Base-by-base conservation (phyloP, 1,140 invertebrate genomes). In the Meloidogyne chitwoodi region DNA sequence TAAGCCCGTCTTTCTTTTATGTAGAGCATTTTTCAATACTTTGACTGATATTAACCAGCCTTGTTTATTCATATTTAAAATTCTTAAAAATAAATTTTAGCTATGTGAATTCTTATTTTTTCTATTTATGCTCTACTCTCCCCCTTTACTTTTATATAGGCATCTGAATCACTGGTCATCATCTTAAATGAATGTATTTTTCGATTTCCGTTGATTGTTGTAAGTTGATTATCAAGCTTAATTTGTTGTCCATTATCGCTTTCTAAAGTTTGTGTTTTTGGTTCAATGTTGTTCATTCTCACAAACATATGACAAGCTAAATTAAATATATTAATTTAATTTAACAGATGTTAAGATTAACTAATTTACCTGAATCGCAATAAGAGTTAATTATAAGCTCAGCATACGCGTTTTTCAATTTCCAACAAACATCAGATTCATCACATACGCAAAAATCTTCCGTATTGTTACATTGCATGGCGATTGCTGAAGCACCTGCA, bases 381-480 rank as follows among this genome's bases (percentile, higher is more conserved):
- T 67, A 67, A n/a, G 65, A 67, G n/a, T 67, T 67, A 8, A 67
- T 24, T n/a, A 67, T 41, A 19, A 67, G 16, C 22, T 67, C 29
- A 10, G 65, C 65, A 31, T 34, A 41, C 19, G 65, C 65, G 14
- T 67, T 67, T 41, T 67, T 41, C 10, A 67, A 19, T 19, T 16
- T 31, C 65, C 65, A 67, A 22, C 65, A 67, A 31, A 34, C 16
- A 22, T 67, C 65, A 22, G 29, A 34, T 41, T 67, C 65, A 41
- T 67, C 65, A 41, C 65, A 67, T n/a, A 67, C 65, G 22, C 65
- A 67, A 41, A n/a, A 67, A n/a, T 67, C 65, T 22, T 67, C 65
- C 65, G 5, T 24, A 8, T n/a, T 41, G 19, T 8, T n/a, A 41
- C 65, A 67, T 41, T 67, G 65, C 65, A 67, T 67, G 22, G 19